phyloP scores from a whole-genome alignment of 2,797 vertebrate species.

The Ceryle rudis region DNA sequence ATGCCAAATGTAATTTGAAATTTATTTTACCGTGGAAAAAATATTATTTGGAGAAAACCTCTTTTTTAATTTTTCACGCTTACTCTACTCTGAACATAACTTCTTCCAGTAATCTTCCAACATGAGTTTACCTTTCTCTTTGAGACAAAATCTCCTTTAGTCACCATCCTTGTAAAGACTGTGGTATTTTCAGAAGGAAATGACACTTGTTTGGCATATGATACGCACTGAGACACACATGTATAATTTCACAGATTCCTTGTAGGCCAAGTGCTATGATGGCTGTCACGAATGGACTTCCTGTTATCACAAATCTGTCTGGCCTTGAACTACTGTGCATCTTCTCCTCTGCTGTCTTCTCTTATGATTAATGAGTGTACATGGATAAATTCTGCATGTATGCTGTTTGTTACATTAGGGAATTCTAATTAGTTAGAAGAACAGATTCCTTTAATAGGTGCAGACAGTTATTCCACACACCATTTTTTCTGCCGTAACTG shows the following conservation, averaged over 20 bases:
- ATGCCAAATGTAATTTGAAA: not conserved
- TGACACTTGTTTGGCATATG: not conserved
- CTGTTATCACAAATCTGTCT: not conserved
- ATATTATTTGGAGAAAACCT: not conserved
- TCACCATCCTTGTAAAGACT: not conserved
- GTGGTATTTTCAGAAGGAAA: not conserved
- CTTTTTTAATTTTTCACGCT: not conserved
- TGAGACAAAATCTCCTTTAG: not conserved
- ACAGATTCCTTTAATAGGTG: not conserved
- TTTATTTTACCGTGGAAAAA: not conserved
- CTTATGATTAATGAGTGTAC: not conserved
- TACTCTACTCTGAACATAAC: not conserved
- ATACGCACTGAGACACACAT: accelerated
- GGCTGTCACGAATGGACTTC: not conserved
- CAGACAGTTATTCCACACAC: not conserved
- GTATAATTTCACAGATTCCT: not conserved
- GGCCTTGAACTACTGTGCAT: not conserved
- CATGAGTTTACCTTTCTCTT: not conserved
- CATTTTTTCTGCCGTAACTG: not conserved
- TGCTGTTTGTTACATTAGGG: not conserved
- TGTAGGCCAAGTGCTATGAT: not conserved
- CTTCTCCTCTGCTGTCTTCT: not conserved
- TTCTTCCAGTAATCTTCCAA: not conserved
- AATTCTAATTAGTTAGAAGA: not conserved
- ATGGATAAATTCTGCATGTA: not conserved